phyloP scores from a whole-genome alignment of 2,797 vertebrate genomes.

The Poeciliopsis turneri region DNA sequence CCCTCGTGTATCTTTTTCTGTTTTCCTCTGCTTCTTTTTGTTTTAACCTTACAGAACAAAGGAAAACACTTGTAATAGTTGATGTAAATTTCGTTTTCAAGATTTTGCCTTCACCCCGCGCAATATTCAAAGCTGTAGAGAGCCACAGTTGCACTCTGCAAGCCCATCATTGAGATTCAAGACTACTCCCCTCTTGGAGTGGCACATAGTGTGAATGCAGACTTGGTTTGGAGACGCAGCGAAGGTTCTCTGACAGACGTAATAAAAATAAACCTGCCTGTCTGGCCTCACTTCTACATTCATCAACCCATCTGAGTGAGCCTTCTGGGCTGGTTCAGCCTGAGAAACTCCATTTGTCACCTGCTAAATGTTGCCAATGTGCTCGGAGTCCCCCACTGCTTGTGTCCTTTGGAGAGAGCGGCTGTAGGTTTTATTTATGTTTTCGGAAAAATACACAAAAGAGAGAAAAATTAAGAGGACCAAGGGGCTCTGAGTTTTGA shows the following conservation, averaged over 20 bases:
- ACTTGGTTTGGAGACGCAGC: constrained; percentile 50
- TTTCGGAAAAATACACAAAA: constrained; percentile 43
- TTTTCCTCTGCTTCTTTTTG: background rate
- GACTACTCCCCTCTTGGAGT: constrained; percentile 9
- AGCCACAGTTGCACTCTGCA: constrained; percentile 4
- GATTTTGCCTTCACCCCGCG: constrained; percentile 65
- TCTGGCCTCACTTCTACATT: constrained; percentile 88
- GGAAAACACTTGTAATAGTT: constrained; percentile 43
- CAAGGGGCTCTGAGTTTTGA: constrained; percentile 1
- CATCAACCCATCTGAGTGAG: constrained; percentile 91
- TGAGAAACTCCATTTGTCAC: constrained; percentile 94
- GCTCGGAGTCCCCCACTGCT: constrained; percentile 84
- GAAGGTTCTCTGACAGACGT: constrained; percentile 81
- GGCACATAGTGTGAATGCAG: constrained; percentile 33
- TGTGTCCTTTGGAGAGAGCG: constrained; percentile 78
- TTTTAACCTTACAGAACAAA: constrained; percentile 28
- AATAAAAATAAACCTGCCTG: constrained; percentile 86
- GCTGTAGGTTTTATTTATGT: constrained; percentile 76
- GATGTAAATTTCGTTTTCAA: constrained; percentile 74
- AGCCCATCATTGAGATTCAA: constrained; percentile 45
- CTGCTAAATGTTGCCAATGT: constrained; percentile 91
- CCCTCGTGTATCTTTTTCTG: background rate
- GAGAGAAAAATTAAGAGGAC: background rate
- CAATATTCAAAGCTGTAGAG: constrained; percentile 83
- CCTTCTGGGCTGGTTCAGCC: constrained; percentile 84